Evolutionary conservation across 2,888 invertebrate species (phyloP).

Genomic region (Ochropacha duplaris): DNA sequence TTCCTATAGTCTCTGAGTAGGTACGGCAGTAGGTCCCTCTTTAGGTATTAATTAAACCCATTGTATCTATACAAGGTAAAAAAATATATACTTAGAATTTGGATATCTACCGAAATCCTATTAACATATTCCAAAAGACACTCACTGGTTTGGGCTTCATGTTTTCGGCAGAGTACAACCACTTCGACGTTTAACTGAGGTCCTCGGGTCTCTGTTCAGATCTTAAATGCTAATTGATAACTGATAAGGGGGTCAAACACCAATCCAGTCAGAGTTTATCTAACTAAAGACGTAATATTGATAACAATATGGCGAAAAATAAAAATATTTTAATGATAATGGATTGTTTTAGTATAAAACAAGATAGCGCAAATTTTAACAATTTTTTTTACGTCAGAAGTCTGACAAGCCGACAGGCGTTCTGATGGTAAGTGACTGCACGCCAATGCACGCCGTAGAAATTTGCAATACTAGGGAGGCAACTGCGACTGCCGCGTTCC

Average conservation of each 20-base stretch:
- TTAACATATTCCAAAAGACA: slow-evolving; percentile 8
- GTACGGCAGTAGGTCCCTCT: no score
- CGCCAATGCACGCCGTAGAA: no score
- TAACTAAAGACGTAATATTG: neutral
- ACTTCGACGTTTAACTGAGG: neutral
- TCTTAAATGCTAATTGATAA: slow-evolving; percentile 37
- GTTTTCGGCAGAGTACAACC: neutral
- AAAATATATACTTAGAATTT: no score
- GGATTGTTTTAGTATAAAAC: neutral
- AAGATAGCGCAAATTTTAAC: no score
- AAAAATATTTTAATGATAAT: neutral
- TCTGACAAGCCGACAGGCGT: no score
- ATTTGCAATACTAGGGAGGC: no score
- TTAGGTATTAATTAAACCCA: no score
- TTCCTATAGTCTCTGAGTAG: no score
- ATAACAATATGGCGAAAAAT: neutral
- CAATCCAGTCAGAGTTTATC: neutral
- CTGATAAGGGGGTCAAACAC: slow-evolving; percentile 8
- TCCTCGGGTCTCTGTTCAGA: slow-evolving; percentile 8
- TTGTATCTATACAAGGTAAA: no score
- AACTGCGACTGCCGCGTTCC: no score
- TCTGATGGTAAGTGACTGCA: no score
- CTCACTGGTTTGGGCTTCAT: slow-evolving; percentile 38
- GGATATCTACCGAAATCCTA: neutral
- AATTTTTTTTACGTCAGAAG: no score